Conservation (phyloP, 1,140 invertebrate genomes). For the Heliconius eleuchia region DNA sequence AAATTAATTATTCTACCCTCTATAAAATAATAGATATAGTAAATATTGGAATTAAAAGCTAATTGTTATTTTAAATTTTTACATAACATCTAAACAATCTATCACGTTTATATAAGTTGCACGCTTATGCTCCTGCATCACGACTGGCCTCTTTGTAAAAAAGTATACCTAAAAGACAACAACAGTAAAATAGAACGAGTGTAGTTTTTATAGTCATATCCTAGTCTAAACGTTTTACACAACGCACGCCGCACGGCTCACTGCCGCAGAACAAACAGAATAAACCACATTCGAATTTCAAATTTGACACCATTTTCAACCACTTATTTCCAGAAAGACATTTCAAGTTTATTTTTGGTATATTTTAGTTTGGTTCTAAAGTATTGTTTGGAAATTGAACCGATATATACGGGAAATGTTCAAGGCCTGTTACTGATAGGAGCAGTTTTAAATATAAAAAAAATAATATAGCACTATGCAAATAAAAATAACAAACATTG, state of each 20-base stretch:
- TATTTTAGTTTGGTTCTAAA: not conserved
- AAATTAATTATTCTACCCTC: no score
- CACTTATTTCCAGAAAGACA: constrained; percentile 36
- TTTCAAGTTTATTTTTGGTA: constrained; percentile 26
- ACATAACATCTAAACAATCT: no score
- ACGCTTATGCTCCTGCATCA: no score
- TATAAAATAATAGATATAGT: no score
- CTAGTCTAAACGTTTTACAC: constrained; percentile 15
- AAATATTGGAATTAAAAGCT: no score
- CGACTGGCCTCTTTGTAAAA: no score
- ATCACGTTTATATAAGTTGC: no score
- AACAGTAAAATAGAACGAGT: not conserved
- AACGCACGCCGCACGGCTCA: constrained; percentile 22
- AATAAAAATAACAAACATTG: no score
- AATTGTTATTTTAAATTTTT: no score
- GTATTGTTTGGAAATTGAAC: not conserved
- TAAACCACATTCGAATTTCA: constrained; percentile 33
- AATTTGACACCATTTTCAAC: constrained; percentile 36
- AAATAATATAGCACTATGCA: no score
- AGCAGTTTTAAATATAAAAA: not conserved
- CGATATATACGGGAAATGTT: not conserved
- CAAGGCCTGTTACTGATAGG: not conserved
- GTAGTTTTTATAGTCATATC: not conserved
- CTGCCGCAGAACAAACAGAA: constrained; percentile 32
- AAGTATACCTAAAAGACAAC: not conserved